Percentiles rank a stretch among this genome's conserved stretches.
phyloP scores from a whole-genome alignment of 2,888 invertebrate genomes.

The Glomeris marginata region DNA sequence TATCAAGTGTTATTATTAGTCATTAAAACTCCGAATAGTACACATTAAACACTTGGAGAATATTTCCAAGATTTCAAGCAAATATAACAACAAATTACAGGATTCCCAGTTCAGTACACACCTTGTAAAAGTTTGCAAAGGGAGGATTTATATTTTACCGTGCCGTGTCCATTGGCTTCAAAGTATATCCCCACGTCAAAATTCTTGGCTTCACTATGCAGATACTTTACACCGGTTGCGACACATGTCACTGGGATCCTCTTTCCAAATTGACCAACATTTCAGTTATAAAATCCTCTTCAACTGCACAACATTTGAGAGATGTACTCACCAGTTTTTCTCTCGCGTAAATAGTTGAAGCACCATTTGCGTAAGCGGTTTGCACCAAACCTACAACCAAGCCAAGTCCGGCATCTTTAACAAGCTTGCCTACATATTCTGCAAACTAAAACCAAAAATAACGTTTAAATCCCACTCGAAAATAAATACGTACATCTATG shows the following conservation, averaged over 20 bases:
- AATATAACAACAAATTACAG: too few relatives aligned
- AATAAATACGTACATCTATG: too few relatives aligned
- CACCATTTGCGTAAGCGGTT: conserved; percentile 98
- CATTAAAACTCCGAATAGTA: too few relatives aligned
- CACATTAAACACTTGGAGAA: too few relatives aligned
- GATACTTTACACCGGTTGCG: conserved; percentile 89
- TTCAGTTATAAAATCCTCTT: background rate
- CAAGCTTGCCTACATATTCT: conserved; percentile 8
- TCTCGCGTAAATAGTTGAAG: conserved; percentile 76
- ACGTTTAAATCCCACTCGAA: too few relatives aligned
- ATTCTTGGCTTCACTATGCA: conserved; percentile 77
- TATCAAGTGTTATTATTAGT: too few relatives aligned
- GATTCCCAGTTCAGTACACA: too few relatives aligned
- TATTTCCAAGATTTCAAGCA: too few relatives aligned
- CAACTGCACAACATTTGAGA: conserved; percentile 1
- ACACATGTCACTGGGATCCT: conserved; percentile 81
- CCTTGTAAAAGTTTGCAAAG: too few relatives aligned
- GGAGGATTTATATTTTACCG: conserved; percentile 36
- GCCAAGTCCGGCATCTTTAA: conserved; percentile 32
- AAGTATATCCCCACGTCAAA: conserved; percentile 97
- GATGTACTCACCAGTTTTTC: conserved; percentile 30
- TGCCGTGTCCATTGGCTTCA: conserved; percentile 98
- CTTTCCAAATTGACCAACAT: conserved; percentile 33
- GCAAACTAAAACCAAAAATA: conserved; percentile 8
- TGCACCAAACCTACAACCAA: conserved; percentile 82